Conservation (phyloP, 2,888 invertebrate species). For the Athalia circularis region DNA sequence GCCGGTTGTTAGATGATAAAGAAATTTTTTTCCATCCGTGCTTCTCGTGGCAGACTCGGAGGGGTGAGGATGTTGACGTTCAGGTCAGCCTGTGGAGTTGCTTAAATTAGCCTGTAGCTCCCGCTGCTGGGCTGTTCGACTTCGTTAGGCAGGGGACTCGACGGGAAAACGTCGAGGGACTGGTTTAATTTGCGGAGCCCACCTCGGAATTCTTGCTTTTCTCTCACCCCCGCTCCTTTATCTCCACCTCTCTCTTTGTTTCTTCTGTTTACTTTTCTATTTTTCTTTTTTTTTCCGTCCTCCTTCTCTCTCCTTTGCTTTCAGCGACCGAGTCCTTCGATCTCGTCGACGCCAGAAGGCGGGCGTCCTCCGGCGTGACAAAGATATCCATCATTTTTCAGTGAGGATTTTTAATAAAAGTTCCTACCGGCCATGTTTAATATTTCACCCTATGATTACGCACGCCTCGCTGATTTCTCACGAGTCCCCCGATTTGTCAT, state of each 20-base stretch:
- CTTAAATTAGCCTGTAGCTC: constrained; percentile 10
- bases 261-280: constrained; percentile 41
- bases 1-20: too few species aligned
- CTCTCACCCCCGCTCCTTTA: neutral
- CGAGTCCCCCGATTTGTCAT: constrained; percentile 44
- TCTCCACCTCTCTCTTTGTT: neutral
- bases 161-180: constrained; percentile 1
- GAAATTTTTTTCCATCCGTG: too few species aligned
- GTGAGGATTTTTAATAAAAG: constrained; percentile 71
- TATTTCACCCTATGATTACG: constrained; percentile 66
- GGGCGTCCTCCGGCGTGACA: constrained; percentile 16
- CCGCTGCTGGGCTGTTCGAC: constrained; percentile 4
- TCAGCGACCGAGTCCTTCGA: constrained; percentile 50
- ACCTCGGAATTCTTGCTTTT: constrained; percentile 16
- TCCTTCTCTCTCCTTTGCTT: constrained; percentile 41
- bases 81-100: constrained; percentile 1
- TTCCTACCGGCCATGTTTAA: constrained; percentile 61
- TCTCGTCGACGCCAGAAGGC: neutral
- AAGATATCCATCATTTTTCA: constrained; percentile 49
- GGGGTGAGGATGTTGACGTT: constrained; percentile 17
- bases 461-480: constrained; percentile 64
- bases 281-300: constrained; percentile 37
- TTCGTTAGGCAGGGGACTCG: constrained; percentile 26
- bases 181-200: constrained; percentile 33
- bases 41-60: neutral